These are phyloP conservation scores for Linyphia triangularis DNA, from an alignment of 2,888 invertebrate genomes.

Conservation along the genomic window DNA sequence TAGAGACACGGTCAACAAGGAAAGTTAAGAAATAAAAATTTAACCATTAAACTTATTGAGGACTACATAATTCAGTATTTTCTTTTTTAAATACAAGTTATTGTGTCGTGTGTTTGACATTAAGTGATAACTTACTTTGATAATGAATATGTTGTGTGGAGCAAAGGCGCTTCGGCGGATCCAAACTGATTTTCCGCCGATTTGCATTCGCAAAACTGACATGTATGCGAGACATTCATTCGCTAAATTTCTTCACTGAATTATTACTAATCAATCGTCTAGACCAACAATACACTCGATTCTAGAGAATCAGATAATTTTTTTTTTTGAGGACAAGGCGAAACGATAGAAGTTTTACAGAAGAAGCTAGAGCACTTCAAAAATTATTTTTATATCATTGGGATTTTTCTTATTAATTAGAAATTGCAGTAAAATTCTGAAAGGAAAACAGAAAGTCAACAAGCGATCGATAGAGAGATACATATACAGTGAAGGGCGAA, in stretches of 20 bases:
- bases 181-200: constrained; percentile 73
- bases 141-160: constrained; percentile 68
- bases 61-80: no score
- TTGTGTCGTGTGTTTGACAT: background rate
- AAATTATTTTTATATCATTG: background rate
- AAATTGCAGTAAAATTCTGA: background rate
- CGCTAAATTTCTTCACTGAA: constrained; percentile 27
- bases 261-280: constrained; percentile 1
- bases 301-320: background rate
- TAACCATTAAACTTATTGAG: no score
- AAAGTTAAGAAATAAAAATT: no score
- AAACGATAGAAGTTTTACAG: background rate
- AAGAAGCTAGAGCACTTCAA: background rate
- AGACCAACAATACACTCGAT: background rate
- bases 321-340: background rate
- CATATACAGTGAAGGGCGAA: background rate
- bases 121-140: constrained; percentile 65
- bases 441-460: constrained; percentile 15
- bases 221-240: constrained; percentile 72
- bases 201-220: constrained; percentile 73
- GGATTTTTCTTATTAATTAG: background rate
- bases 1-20: no score
- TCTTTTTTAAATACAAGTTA: background rate
- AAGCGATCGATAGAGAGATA: constrained; percentile 32
- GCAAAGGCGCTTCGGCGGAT: constrained; percentile 70